Conservation (phyloP, 23 tunicate species). For the Halocynthia aurantium region DNA sequence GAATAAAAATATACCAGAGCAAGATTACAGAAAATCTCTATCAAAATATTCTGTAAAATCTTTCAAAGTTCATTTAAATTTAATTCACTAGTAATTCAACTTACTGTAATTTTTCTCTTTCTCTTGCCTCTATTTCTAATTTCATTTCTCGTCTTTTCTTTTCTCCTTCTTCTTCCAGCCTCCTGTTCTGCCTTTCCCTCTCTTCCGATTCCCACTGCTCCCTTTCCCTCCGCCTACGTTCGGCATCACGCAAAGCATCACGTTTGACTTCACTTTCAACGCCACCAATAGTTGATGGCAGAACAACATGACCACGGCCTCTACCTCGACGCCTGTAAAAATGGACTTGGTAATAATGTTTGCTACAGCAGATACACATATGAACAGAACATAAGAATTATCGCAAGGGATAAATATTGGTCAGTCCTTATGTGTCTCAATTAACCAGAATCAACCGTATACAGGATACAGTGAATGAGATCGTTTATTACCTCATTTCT, state of each 20-base stretch:
- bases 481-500: conserved; percentile 38
- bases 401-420: neutral
- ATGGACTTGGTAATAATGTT: neutral
- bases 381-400: neutral
- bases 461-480: too few species aligned
- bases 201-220: conserved; percentile 81
- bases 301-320: conserved; percentile 24
- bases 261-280: conserved; percentile 25
- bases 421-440: too few species aligned
- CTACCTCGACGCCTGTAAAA: conserved; percentile 70
- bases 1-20: neutral
- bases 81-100: neutral
- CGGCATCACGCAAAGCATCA: conserved; percentile 43
- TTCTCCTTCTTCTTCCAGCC: conserved; percentile 57
- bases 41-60: neutral
- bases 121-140: conserved; percentile 57
- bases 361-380: neutral
- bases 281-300: neutral
- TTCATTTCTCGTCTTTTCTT: conserved; percentile 35
- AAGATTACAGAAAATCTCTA: neutral
- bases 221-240: conserved; percentile 66
- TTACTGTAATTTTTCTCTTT: conserved; percentile 59
- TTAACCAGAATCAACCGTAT: too few species aligned
- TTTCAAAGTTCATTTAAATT: neutral
- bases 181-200: conserved; percentile 59